phyloP scores from a whole-genome alignment of 2,797 vertebrate genomes.

The Bradypodion pumilum region DNA sequence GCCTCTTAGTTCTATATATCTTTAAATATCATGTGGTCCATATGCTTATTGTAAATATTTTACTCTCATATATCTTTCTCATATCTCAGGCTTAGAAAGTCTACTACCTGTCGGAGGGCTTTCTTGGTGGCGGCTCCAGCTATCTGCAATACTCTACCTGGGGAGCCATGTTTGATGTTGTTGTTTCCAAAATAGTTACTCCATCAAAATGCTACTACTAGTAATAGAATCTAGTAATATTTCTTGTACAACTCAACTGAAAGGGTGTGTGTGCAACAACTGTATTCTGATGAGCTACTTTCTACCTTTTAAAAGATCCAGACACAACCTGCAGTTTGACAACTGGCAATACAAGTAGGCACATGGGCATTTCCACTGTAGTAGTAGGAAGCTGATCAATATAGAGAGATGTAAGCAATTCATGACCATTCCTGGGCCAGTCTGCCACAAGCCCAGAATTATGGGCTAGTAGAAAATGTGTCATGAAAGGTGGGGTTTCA shows the following conservation, averaged over 20 bases:
- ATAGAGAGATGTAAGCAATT: conserved; percentile 3
- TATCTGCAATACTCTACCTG: no score
- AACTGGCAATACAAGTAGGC: not conserved
- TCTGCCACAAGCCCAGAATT: not conserved
- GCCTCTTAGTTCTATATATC: not conserved
- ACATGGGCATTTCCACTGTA: not conserved
- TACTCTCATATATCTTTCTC: not conserved
- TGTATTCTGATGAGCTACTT: not conserved
- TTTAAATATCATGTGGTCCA: not conserved
- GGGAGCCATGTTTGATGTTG: no score
- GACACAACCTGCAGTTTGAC: not conserved
- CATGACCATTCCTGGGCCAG: not conserved
- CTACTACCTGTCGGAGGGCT: no score
- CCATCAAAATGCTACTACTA: no score
- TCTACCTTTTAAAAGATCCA: not conserved
- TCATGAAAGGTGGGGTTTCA: not conserved
- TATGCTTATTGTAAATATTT: not conserved
- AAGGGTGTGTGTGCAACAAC: no score
- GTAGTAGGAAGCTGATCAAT: not conserved
- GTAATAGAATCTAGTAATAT: no score
- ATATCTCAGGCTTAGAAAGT: not conserved
- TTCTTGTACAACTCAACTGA: no score
- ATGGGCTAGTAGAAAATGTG: not conserved
- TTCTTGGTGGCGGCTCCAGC: no score
- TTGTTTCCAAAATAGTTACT: no score